Evolutionary conservation across 1,140 invertebrate species (phyloP).

Genomic region (Drosophila simulans): DNA sequence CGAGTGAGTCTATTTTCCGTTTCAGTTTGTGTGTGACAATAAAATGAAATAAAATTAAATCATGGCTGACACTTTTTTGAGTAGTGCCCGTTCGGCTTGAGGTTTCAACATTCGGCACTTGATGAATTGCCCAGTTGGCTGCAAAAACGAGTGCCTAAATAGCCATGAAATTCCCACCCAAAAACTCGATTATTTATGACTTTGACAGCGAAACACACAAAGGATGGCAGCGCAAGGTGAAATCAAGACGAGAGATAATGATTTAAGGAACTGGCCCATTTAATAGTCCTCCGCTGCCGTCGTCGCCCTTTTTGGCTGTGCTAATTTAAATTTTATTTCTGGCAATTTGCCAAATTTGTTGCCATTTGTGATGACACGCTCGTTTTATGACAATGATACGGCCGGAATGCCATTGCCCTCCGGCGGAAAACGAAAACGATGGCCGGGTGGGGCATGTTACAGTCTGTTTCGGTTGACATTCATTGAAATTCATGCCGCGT

Average conservation of each 20-base stretch:
- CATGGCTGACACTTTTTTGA: slow-evolving; percentile 76
- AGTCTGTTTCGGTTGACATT: slow-evolving; percentile 60
- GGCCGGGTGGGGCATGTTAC: not conserved
- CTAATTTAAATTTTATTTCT: slow-evolving; percentile 83
- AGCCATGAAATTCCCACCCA: slow-evolving; percentile 33
- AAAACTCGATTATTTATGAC: slow-evolving; percentile 43
- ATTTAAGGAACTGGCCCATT: slow-evolving; percentile 40
- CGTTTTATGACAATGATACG: slow-evolving; percentile 77
- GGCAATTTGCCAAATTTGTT: slow-evolving; percentile 82
- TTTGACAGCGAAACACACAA: slow-evolving; percentile 35
- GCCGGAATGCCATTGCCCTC: slow-evolving; percentile 33
- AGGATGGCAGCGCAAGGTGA: slow-evolving; percentile 20
- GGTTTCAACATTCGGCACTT: slow-evolving; percentile 34
- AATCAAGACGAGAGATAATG: slow-evolving; percentile 43
- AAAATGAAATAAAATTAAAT: slow-evolving; percentile 71
- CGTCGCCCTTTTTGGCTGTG: slow-evolving; percentile 50
- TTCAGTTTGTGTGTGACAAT: slow-evolving; percentile 31
- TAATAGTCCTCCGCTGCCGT: slow-evolving; percentile 49
- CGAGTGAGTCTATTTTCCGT: not conserved
- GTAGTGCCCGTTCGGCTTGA: slow-evolving; percentile 35
- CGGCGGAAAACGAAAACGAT: slow-evolving; percentile 1
- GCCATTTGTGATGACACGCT: slow-evolving; percentile 80
- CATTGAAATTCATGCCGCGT: slow-evolving; percentile 81
- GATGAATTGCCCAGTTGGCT: slow-evolving; percentile 55
- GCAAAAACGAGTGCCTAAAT: slow-evolving; percentile 49